Evolutionary conservation across 2,888 invertebrate species (phyloP), one percentile per base, ranked within the genome.

Genomic region (Drosophila tanythrix): DNA sequence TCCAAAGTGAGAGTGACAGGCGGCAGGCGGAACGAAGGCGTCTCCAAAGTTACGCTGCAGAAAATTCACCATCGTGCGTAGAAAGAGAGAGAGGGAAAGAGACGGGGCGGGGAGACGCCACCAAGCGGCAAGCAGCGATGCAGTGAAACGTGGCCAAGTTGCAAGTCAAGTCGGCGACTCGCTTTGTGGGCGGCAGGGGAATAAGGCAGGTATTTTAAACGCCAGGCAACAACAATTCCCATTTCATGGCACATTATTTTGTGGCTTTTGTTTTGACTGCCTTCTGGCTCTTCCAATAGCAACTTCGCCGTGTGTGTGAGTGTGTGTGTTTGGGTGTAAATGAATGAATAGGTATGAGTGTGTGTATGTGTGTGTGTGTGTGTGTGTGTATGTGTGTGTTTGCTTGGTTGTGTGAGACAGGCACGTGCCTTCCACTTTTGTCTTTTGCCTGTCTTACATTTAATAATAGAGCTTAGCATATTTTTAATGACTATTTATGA

Each of bases 201-300:
- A 27, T 40, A 15, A 11, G 27, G 52, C 33, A 38, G 52, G 38
- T 59, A 48, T 55, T 75, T 60, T 53, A 65, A 58, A 55, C 50
- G 73, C 55, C 58, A 73, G 73, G 62, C 78, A 83, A 79, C 74
- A 82, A 70, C 79, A 83, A 89, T 91, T 90, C 87, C 89, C 83
- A 90, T 90, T 90, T 90, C 91, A 90, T 90, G 90, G 87, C 89
- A 90, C 89, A 91, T 91, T 91, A 91, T 90, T 90, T 89, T 90
- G 91, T 76, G 89, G 86, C 87, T 85, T 80, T 88, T 84, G 89
- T 87, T 81, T 89, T 83, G 79, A 77, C 79, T 83, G 72, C 73
- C 59, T 69, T 73, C 63, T 58, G 79, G 61, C 62, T 43, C 53
- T 60, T 66, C 76, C 81, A 74, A 77, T 70, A 68, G 0, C 38